Evolutionary conservation across 2,113 vertebrate species (phyloP).

Genomic region (Chaetorhynchus papuensis): DNA sequence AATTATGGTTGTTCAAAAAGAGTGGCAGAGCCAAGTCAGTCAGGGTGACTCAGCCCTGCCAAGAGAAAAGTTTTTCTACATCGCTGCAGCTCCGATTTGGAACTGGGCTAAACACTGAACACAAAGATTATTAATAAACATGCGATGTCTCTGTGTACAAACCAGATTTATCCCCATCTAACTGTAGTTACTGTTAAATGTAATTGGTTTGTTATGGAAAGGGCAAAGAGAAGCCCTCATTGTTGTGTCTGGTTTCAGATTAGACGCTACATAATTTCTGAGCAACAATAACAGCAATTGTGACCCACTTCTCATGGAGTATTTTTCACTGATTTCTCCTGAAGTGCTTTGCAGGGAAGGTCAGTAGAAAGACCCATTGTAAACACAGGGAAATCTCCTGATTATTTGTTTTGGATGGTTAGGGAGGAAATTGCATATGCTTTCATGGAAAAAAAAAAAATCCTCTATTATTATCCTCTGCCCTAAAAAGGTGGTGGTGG

Average conservation of each 20-base stretch:
- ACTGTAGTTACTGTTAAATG: background rate
- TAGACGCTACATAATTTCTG: background rate
- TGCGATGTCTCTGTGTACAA: background rate
- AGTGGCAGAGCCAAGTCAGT: background rate
- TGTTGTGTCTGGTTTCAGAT: slow-evolving; percentile 16
- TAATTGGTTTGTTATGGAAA: background rate
- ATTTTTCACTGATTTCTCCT: slow-evolving; percentile 21
- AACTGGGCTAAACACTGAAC: background rate
- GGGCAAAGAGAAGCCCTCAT: background rate
- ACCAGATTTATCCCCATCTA: background rate
- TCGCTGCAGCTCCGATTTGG: background rate
- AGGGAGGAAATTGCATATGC: slow-evolving; percentile 28
- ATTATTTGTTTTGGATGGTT: slow-evolving; percentile 57
- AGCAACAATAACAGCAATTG: slow-evolving; percentile 11
- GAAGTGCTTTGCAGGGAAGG: slow-evolving; percentile 20
- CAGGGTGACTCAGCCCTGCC: background rate
- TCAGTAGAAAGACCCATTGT: slow-evolving; percentile 29
- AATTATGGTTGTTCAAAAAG: background rate
- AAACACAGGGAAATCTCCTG: slow-evolving; percentile 46
- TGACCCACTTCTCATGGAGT: background rate
- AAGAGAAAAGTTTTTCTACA: background rate
- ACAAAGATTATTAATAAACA: background rate
- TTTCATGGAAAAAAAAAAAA: slow-evolving; percentile 31
- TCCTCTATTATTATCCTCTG: slow-evolving; percentile 27
- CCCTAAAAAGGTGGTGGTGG: background rate